These are phyloP conservation scores for Stenichneumon culpator DNA, from an alignment of 2,888 invertebrate species.

Conservation along the genomic window DNA sequence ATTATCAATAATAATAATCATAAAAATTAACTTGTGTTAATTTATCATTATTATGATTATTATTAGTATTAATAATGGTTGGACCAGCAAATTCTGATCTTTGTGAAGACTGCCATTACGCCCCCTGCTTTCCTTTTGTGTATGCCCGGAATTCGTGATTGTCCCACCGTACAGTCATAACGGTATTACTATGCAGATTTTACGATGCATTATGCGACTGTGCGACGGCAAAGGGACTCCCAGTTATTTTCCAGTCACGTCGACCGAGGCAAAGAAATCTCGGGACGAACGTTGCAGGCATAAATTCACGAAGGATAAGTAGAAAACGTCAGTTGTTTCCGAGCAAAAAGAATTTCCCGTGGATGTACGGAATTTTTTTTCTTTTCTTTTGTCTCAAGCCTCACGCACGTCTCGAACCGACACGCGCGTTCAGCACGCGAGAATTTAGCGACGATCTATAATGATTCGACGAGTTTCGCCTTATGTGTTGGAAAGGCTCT, in stretches of 20 bases:
- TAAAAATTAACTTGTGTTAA: too few species aligned
- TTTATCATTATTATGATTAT: too few species aligned
- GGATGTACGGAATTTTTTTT: conserved; percentile 6
- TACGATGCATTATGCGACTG: conserved; percentile 51
- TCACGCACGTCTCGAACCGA: conserved; percentile 29
- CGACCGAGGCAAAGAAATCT: conserved; percentile 52
- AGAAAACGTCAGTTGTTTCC: conserved; percentile 10
- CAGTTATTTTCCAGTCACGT: conserved; percentile 10
- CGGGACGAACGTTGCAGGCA: conserved; percentile 50
- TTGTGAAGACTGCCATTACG: conserved; percentile 7
- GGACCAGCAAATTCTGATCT: too few species aligned
- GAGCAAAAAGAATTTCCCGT: conserved; percentile 15
- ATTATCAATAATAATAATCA: too few species aligned
- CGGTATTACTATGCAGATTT: conserved; percentile 57
- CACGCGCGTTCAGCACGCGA: conserved; percentile 54
- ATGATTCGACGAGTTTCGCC: conserved; percentile 6
- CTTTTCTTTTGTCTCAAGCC: background rate
- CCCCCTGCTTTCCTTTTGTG: conserved; percentile 31
- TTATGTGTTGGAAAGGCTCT: too few species aligned
- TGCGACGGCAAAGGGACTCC: conserved; percentile 40
- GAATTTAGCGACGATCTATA: conserved; percentile 46
- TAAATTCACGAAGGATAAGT: conserved; percentile 57
- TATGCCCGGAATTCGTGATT: conserved; percentile 39
- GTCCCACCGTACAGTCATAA: conserved; percentile 47
- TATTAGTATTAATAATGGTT: too few species aligned